phyloP scores from a whole-genome alignment of 2,113 vertebrate genomes.

The Bujurquina vittata region DNA sequence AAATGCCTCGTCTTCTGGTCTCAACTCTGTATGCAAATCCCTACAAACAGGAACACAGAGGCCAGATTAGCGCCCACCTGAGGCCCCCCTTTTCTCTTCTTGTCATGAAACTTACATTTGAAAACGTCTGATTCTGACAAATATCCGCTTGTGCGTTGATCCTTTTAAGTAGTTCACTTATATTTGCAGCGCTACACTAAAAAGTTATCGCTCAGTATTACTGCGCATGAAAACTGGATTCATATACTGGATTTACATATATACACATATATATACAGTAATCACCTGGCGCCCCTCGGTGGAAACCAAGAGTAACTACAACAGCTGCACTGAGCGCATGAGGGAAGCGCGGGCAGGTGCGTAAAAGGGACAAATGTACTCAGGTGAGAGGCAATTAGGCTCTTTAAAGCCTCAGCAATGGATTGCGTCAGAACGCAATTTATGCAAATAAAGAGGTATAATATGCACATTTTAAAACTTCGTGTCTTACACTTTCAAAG shows the following conservation, averaged over 20 bases:
- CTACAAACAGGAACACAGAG: constrained; percentile 59
- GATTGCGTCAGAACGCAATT: not conserved
- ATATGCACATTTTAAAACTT: not conserved
- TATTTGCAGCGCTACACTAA: not conserved
- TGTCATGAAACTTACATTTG: not conserved
- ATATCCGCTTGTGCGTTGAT: not conserved
- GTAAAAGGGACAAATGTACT: not conserved
- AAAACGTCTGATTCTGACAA: not conserved
- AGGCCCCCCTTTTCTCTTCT: not conserved
- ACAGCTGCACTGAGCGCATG: fast-evolving
- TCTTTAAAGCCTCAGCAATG: not conserved
- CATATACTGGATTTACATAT: too few relatives aligned
- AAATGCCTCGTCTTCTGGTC: not conserved
- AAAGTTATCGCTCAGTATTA: fast-evolving
- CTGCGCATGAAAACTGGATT: not conserved
- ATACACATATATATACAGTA: not conserved
- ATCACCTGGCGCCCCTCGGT: constrained; percentile 18
- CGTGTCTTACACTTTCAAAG: not conserved
- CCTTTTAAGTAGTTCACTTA: not conserved
- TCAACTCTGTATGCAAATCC: constrained; percentile 46
- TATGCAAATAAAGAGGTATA: not conserved
- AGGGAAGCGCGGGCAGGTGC: not conserved
- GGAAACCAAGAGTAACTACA: constrained; percentile 25
- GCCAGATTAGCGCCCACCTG: not conserved
- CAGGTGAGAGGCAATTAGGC: not conserved